Evolutionary conservation across 1,140 invertebrate genomes (phyloP).

Genomic region (Aplysia californica): DNA sequence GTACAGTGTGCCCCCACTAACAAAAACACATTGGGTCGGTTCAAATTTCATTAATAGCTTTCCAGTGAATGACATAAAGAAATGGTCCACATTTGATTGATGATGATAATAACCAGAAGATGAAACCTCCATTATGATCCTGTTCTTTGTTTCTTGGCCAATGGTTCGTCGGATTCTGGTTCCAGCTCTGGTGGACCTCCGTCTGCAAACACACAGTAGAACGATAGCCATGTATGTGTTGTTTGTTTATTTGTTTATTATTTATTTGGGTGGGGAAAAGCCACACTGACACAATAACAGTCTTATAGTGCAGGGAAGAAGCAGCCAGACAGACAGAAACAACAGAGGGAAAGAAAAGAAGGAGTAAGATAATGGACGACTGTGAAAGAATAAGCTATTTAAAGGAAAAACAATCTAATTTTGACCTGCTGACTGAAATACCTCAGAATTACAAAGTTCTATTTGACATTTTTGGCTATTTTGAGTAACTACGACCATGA

Average conservation of each 20-base stretch:
- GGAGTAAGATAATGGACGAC: too few species aligned
- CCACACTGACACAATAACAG: not conserved
- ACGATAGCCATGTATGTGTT: not conserved
- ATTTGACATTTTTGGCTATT: too few species aligned
- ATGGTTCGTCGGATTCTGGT: conserved; percentile 35
- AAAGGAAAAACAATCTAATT: too few species aligned
- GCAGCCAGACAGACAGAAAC: not conserved
- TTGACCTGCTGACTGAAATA: too few species aligned
- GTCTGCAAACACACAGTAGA: conserved; percentile 30
- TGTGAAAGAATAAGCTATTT: too few species aligned
- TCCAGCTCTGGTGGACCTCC: conserved; percentile 41
- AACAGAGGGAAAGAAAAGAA: not conserved
- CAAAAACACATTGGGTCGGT: too few species aligned
- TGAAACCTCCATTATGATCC: not conserved
- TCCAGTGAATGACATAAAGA: too few species aligned
- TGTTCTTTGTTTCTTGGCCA: conserved; percentile 27
- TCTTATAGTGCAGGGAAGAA: not conserved
- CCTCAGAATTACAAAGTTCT: too few species aligned
- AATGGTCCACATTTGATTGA: not conserved
- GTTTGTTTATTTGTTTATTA: not conserved
- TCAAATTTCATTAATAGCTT: too few species aligned
- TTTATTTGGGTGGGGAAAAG: not conserved
- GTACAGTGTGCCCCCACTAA: too few species aligned
- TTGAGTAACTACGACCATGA: too few species aligned
- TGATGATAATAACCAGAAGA: not conserved